phyloP scores from a whole-genome alignment of 2,797 vertebrate genomes.

The Delichon dasypus region DNA sequence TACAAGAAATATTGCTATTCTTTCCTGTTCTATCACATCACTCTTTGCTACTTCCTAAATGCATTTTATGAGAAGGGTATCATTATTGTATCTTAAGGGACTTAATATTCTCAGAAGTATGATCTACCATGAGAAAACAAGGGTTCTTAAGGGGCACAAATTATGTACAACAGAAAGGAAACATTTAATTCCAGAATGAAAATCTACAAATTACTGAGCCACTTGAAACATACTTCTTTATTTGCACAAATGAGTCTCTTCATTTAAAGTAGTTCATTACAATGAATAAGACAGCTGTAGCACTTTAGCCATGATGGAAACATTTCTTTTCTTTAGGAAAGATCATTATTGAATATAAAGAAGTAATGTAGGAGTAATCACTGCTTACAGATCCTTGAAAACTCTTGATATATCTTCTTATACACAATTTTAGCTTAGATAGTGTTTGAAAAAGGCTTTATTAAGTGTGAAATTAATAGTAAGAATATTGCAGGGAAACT shows the following conservation, averaged over 20 bases:
- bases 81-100: neutral
- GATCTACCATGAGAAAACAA: neutral
- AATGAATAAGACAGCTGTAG: conserved; percentile 40
- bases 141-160: conserved; percentile 2
- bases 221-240: conserved; percentile 41
- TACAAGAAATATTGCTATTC: neutral
- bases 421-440: neutral
- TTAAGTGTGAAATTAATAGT: neutral
- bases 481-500: neutral
- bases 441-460: neutral
- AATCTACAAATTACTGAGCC: conserved; percentile 33
- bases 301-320: conserved; percentile 6
- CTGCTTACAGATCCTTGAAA: conserved; percentile 15
- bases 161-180: conserved; percentile 29
- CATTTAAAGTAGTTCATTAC: conserved; percentile 49
- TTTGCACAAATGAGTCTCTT: conserved; percentile 30
- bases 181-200: conserved; percentile 30
- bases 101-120: neutral
- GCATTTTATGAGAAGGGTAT: neutral
- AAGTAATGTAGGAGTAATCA: neutral
- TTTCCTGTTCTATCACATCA: neutral
- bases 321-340: conserved; percentile 13
- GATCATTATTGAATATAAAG: neutral
- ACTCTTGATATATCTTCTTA: neutral
- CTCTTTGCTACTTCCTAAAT: neutral